These are phyloP conservation scores for Hapalemur alaotrensis DNA, from an alignment of 2,797 vertebrate species.

Conservation along the genomic window DNA sequence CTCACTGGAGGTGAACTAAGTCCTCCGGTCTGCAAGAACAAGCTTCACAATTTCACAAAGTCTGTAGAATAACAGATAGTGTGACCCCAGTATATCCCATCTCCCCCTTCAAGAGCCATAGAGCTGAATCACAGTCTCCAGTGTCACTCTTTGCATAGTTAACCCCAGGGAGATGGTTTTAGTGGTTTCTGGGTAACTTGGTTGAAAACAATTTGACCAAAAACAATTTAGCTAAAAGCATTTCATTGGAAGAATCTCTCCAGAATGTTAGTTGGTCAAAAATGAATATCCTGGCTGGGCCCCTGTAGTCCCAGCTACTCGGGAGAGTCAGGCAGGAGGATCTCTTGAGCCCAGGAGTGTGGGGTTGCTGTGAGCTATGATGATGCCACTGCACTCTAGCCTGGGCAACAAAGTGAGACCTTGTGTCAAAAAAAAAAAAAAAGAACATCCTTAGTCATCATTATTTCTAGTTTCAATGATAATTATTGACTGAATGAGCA, in stretches of 20 bases:
- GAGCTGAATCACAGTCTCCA: not conserved
- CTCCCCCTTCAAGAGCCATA: not conserved
- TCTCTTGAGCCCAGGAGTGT: not conserved
- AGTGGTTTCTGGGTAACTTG: not conserved
- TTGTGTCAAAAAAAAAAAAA: too few species aligned
- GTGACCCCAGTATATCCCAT: rapidly evolving
- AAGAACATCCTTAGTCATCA: not conserved
- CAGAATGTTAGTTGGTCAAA: not conserved
- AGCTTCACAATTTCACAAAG: not conserved
- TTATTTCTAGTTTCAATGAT: not conserved
- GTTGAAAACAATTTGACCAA: not conserved
- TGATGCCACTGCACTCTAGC: not conserved
- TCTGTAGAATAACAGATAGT: not conserved
- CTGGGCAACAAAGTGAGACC: not conserved
- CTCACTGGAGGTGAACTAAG: not conserved
- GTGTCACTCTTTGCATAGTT: not conserved
- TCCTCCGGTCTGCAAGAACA: not conserved
- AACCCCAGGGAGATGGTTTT: not conserved
- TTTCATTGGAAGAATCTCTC: constrained; percentile 21
- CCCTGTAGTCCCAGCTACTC: not conserved
- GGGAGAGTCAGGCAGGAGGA: not conserved
- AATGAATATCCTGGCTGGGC: not conserved
- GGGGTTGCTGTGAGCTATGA: not conserved
- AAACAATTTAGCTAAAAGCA: not conserved
- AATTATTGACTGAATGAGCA: not conserved